Evolutionary conservation across 1,140 invertebrate species (phyloP), one percentile per base, ranked within the genome.

Genomic region (Andricus grossulariae): DNA sequence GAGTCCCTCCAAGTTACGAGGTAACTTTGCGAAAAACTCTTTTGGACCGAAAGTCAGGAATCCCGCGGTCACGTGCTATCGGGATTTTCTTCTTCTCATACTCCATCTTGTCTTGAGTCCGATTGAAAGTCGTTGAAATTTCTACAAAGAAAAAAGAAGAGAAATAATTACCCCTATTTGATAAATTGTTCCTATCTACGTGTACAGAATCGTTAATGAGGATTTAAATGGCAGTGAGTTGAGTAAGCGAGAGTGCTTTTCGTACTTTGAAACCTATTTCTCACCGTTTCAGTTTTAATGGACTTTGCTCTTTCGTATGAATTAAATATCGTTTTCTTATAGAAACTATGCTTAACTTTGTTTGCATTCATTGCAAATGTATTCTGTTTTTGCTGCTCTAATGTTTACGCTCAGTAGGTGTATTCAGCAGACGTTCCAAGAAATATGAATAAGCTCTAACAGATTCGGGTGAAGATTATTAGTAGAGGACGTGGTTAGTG

Each of bases 1-100:
- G 80, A 81, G 80, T 77, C 80, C 72, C 72, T 72, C 78, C 60
- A 77, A 81, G 80, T 81, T 81, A 81, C 80, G 80, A 78, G 74
- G 72, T 78, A 81, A 81, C 76, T 81, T 81, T 72, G 54, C 74
- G 76, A 81, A 78, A 78, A 78, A 81, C 74, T 66, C 60, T 21
- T 25, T 39, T 39, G 15, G 39, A 66, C 60, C n/a, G 60, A 66
- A 66, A 66, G 60, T 66, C 60, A 66, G 25, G 60, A 66, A 66
- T 66, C 15, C 39, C 60, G 60, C 25, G 60, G 60, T 66, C 60
- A 66, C 60, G 60, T 66, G 60, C 60, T 39, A 66, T 66, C 25
- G 16, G 25, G 60, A 66, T 66, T 66, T 66, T 66, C 60, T 66
- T 66, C 60, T 66, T 16, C 60, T 66, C 60, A 66, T 32, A 66